Base-by-base conservation (phyloP, 2,113 vertebrate genomes). In the Cyprinus carpio region DNA sequence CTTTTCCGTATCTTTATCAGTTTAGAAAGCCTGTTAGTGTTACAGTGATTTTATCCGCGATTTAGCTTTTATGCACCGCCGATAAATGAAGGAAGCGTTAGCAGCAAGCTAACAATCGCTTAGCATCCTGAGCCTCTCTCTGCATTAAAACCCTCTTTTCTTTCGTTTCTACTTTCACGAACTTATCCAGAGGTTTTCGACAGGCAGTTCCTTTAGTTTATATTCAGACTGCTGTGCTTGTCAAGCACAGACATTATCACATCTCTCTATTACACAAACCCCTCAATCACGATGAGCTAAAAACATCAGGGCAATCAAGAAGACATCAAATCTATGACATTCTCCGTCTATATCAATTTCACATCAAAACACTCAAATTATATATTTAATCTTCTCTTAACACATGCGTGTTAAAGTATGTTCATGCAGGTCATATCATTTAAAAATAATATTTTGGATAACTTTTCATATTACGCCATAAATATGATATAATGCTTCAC, bases 71-170 rank as follows among this genome's bases (percentile, higher is more conserved):
- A n/a, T 40, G 16, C 11, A 16, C 8, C 29, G 4, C 4, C 49
- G 64, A 56, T 6, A 27, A 15, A 72, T 58, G 25, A 71, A 25
- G 49, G 65, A 58, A 71, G 23, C 67, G 49, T 58, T 83, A 83
- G 81, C 81, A 83, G 27, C 20, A 40, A 12, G 81, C 65, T 82
- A 72, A 49, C 64, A 58, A 29, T 13, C 27, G n/a, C 49, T 34
- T 83, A 83, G 81, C 81, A 71, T 72, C 46, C 20, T 69, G 60
- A 67, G 43, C 79, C 20, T 49, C 11, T 34, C 34, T 71, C 67
- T 71, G 12, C 75, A 31, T 76, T 54, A 31, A 49, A 51, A 4
- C n/a, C 27, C 25, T 76, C 10, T 60, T 40, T 31, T 40, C 43
- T 37, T 60, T 25, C 20, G 76, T 60, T 79, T 18, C 43, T 27